Conservation (phyloP, 2,113 vertebrate genomes). For the Loxodonta africana region DNA sequence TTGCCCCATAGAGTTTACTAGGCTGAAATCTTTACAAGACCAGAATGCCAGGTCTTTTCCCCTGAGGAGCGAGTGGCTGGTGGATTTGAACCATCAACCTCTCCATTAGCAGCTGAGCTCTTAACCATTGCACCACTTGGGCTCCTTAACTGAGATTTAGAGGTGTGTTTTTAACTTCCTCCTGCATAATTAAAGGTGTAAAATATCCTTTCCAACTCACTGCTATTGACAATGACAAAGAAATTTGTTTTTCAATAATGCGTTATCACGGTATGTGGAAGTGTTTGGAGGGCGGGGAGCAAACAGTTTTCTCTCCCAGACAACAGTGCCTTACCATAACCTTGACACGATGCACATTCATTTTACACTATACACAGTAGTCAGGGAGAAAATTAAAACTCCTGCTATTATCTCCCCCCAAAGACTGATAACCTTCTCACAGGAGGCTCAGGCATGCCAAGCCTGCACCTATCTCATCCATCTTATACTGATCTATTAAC, state of each 20-base stretch:
- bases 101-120: neutral
- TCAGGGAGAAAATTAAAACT: constrained; percentile 78
- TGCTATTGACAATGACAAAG: constrained; percentile 78
- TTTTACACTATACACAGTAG: constrained; percentile 78
- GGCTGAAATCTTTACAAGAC: neutral
- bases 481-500: constrained; percentile 43
- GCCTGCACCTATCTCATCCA: neutral
- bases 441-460: neutral
- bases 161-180: constrained; percentile 72
- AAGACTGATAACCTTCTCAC: constrained; percentile 68
- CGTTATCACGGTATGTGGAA: constrained; percentile 52
- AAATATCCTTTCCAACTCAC: constrained; percentile 51
- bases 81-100: neutral
- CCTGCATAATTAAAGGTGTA: constrained; percentile 63
- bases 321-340: constrained; percentile 42
- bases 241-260: constrained; percentile 82
- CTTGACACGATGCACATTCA: constrained; percentile 79
- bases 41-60: neutral
- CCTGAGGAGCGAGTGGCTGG: neutral
- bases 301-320: constrained; percentile 71
- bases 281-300: constrained; percentile 45
- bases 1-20: neutral
- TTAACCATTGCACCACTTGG: neutral
- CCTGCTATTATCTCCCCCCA: constrained; percentile 71
- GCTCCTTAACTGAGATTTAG: constrained; percentile 58